phyloP scores from a whole-genome alignment of 1,140 invertebrate genomes.

The Drosophila ercepeae region DNA sequence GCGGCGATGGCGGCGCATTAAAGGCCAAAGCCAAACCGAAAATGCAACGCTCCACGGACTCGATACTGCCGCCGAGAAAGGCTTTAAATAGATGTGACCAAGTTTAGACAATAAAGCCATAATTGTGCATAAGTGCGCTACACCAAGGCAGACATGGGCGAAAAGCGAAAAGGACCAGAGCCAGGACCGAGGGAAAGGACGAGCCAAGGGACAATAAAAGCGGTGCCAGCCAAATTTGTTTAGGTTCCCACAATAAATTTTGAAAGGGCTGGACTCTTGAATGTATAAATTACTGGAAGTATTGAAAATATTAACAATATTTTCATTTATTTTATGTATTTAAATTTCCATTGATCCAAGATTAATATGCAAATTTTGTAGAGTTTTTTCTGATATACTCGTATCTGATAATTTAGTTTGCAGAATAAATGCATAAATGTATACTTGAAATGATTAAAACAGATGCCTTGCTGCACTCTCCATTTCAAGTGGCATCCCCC shows the following conservation, averaged over 20 bases:
- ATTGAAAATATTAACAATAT: too few relatives aligned
- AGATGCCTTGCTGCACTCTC: neutral
- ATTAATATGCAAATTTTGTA: too few relatives aligned
- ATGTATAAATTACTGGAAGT: neutral
- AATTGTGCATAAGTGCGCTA: conserved; percentile 79
- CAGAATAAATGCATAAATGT: too few relatives aligned
- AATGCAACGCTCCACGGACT: conserved; percentile 67
- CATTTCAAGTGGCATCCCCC: conserved; percentile 12
- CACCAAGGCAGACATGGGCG: conserved; percentile 29
- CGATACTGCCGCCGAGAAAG: conserved; percentile 39
- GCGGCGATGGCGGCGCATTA: conserved; percentile 66
- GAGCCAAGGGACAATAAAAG: neutral
- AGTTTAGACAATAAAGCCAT: conserved; percentile 82
- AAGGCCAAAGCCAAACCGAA: conserved; percentile 66
- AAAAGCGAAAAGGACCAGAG: conserved; percentile 22
- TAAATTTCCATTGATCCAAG: too few relatives aligned
- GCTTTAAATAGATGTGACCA: conserved; percentile 81
- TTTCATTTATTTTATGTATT: too few relatives aligned
- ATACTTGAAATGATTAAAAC: neutral
- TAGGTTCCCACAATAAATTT: conserved; percentile 30
- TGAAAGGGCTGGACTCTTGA: neutral
- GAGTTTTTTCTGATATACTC: too few relatives aligned
- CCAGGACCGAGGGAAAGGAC: conserved; percentile 1
- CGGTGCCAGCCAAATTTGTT: conserved; percentile 27
- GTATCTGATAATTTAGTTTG: too few relatives aligned